Base-by-base conservation (phyloP, 2,888 invertebrate genomes). In the Timandra comae region DNA sequence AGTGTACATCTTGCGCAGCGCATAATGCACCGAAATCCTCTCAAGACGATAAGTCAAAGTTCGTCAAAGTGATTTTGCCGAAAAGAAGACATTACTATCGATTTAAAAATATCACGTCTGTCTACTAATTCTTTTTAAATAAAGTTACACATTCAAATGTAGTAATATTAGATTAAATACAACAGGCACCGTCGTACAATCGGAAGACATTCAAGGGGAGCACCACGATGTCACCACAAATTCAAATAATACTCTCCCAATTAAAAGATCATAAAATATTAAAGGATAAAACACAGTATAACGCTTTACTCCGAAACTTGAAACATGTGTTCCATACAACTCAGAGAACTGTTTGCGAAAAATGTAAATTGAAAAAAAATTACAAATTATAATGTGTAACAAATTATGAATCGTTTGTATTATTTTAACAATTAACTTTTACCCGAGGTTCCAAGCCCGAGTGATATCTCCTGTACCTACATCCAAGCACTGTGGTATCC, bases 1-100 rank as follows among this genome's bases (percentile, higher is more conserved):
- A 79, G 78, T 78, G 79, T 52, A 55, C 57, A 7, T 49, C 45
- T 33, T 76, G 76, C 48, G 57, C 53, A 27, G 61, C 56, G 32
- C 38, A 43, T 21, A 44, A 52, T 7, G 37, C 29, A 21, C 44
- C 43, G n/a, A n/a, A n/a, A n/a, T n/a, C n/a, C n/a, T n/a, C n/a
- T n/a, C n/a, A n/a, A 9, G 49, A 49, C 10, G 32, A 41, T n/a
- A 32, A 12, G 33, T 38, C 35, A 6, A 59, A 55, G 42, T 48
- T 70, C 13, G 8, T 73, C 20, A 80, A 73, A 71, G 27, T 73
- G n/a, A 32, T 52, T 21, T 41, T 70, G 22, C 78, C 81, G 11
- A 66, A 60, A 35, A 66, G 72, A 38, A 77, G 61, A 60, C 67
- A 49, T 43, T 43, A 75, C 8, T 63, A 60, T 33, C 74, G 78